These are phyloP conservation scores for Oreochromis tanganicae DNA, from an alignment of 2,113 vertebrate genomes.

Conservation along the genomic window DNA sequence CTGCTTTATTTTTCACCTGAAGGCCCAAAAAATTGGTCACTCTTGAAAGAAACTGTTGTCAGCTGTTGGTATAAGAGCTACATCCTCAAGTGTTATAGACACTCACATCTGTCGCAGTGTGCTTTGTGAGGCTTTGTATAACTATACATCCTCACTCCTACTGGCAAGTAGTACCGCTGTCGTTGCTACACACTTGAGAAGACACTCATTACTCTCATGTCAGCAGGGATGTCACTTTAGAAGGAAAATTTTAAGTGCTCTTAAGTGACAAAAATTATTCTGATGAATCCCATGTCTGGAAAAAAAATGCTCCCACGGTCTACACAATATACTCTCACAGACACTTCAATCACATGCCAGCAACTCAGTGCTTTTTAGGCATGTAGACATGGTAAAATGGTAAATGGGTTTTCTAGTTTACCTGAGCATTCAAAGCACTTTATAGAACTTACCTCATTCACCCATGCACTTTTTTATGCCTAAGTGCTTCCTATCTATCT, in stretches of 20 bases:
- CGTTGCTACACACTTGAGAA: background rate
- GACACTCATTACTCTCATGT: background rate
- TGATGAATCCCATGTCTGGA: background rate
- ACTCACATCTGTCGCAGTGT: background rate
- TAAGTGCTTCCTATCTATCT: background rate
- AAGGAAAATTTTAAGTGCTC: background rate
- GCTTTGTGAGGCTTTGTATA: background rate
- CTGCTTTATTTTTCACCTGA: background rate
- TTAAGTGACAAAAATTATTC: background rate
- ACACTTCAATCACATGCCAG: background rate
- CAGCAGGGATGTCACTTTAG: background rate
- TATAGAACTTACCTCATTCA: background rate
- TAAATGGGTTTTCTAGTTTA: background rate
- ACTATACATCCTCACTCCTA: background rate
- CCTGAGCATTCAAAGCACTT: background rate
- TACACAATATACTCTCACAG: background rate
- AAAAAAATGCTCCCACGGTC: background rate
- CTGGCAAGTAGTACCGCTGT: background rate
- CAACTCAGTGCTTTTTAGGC: background rate
- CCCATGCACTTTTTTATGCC: background rate
- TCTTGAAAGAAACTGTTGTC: background rate
- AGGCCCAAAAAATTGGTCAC: background rate
- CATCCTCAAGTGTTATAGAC: background rate
- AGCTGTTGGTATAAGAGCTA: background rate
- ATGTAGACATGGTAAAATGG: background rate